Evolutionary conservation across 2,797 vertebrate species (phyloP).

Genomic region (Macrochelys suwanniensis): DNA sequence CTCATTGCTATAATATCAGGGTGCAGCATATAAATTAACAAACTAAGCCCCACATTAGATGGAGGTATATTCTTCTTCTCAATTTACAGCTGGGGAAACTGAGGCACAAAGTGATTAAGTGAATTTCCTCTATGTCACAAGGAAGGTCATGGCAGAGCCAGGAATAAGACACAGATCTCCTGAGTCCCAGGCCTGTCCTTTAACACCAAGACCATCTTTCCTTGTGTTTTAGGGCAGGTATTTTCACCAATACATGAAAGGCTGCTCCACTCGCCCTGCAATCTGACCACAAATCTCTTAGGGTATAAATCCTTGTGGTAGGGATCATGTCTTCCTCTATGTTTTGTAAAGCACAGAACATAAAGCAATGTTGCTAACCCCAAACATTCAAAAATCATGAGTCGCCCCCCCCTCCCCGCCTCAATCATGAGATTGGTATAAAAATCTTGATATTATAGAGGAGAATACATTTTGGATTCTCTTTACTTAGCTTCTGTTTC

Average conservation of each 20-base stretch:
- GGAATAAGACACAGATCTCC: background rate
- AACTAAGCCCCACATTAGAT: background rate
- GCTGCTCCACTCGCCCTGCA: background rate
- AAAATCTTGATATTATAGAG: background rate
- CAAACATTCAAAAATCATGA: background rate
- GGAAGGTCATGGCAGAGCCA: background rate
- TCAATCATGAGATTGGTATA: background rate
- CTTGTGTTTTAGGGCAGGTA: background rate
- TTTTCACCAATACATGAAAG: background rate
- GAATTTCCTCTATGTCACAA: background rate
- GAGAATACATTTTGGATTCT: background rate
- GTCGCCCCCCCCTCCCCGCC: background rate
- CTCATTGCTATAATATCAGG: background rate
- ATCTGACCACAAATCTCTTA: background rate
- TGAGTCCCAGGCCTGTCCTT: background rate
- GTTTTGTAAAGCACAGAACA: background rate
- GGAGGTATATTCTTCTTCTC: background rate
- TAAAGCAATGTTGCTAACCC: background rate
- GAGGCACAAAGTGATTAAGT: background rate
- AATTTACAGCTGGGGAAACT: background rate
- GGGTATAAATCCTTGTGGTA: background rate
- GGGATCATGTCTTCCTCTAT: background rate
- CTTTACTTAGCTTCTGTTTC: background rate
- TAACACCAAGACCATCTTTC: background rate
- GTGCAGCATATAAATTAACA: background rate